phyloP scores from a whole-genome alignment of 2,113 vertebrate genomes.

The Percopsis transmontana region DNA sequence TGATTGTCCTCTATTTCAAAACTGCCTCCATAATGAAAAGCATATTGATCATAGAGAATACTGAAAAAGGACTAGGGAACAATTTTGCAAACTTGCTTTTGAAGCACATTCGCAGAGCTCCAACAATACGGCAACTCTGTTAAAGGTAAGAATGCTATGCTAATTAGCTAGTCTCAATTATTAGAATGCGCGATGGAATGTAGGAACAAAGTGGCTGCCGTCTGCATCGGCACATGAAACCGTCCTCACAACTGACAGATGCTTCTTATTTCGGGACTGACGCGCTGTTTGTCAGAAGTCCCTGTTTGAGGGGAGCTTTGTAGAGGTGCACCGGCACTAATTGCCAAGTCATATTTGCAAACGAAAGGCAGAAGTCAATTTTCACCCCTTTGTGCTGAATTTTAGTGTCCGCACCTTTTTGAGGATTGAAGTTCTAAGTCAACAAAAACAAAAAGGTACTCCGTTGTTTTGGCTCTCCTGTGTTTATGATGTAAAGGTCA shows the following conservation, averaged over 20 bases:
- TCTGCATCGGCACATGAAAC: conserved; percentile 80
- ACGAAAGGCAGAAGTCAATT: conserved; percentile 74
- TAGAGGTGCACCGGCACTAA: conserved; percentile 77
- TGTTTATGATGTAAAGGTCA: conserved; percentile 70
- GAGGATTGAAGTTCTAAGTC: conserved; percentile 68
- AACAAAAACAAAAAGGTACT: conserved; percentile 70
- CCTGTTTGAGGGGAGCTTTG: conserved; percentile 76
- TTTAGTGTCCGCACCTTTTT: conserved; percentile 70
- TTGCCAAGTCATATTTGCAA: conserved; percentile 78
- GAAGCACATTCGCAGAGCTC: conserved; percentile 62
- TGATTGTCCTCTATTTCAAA: conserved; percentile 24
- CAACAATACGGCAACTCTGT: conserved; percentile 67
- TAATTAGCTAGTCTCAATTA: conserved; percentile 79
- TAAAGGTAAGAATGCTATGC: conserved; percentile 74
- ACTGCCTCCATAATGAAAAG: conserved; percentile 41
- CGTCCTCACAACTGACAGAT: conserved; percentile 83
- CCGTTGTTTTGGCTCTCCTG: conserved; percentile 66
- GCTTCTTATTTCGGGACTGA: conserved; percentile 79
- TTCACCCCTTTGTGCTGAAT: conserved; percentile 67
- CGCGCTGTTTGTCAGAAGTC: conserved; percentile 75
- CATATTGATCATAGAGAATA: conserved; percentile 49
- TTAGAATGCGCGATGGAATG: conserved; percentile 77
- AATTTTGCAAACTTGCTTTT: conserved; percentile 62
- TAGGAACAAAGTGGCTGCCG: conserved; percentile 77
- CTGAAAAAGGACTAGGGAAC: conserved; percentile 34